Evolutionary conservation across 35 echinoderm and acorn worm genomes (phyloP).

Genomic region (Strongylocentrotus purpuratus): DNA sequence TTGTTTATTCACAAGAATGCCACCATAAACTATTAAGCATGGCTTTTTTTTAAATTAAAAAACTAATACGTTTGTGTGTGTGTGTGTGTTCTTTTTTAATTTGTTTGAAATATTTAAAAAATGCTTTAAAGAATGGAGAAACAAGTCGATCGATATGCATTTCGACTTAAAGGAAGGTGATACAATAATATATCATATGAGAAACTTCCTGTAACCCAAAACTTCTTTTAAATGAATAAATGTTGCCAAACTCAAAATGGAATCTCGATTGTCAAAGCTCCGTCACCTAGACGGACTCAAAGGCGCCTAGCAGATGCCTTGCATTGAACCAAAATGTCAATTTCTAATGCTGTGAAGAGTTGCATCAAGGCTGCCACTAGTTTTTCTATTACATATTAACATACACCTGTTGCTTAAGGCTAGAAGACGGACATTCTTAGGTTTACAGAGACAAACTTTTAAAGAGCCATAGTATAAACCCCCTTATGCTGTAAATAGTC

Average conservation of each 20-base stretch:
- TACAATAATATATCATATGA: background rate
- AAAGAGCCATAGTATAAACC: background rate
- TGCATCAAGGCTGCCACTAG: background rate
- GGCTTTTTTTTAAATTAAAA: no score
- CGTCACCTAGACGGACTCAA: background rate
- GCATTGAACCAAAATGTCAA: background rate
- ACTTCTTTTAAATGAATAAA: background rate
- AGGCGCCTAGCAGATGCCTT: background rate
- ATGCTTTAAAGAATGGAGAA: no score
- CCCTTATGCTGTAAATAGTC: background rate
- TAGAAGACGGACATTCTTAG: background rate
- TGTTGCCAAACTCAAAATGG: background rate
- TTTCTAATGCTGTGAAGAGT: conserved; percentile 14
- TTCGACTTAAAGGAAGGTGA: background rate
- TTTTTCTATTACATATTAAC: background rate
- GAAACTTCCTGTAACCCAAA: background rate
- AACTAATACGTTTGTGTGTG: no score
- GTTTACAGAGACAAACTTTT: background rate
- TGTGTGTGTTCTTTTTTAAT: no score
- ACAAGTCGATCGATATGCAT: background rate
- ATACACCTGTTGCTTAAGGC: background rate
- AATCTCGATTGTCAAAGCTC: background rate
- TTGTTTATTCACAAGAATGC: no score
- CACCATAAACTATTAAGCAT: no score
- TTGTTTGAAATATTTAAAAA: no score